Conservation (phyloP, 2,113 vertebrate species). For the Poicephalus gulielmi region DNA sequence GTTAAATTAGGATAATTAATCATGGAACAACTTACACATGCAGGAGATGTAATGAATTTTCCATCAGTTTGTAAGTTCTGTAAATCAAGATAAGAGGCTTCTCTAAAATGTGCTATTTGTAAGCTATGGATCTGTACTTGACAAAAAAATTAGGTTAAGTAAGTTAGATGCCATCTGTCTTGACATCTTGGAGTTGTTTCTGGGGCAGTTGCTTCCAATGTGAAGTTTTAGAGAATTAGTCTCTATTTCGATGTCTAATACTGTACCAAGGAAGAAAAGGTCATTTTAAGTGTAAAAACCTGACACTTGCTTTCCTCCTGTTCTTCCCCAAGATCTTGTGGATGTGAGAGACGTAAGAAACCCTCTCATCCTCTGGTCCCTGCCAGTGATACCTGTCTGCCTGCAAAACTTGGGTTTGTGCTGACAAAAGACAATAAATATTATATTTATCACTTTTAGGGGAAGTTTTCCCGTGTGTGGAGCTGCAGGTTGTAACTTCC, state of each 20-base stretch:
- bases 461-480: background rate
- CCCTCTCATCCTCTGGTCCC: background rate
- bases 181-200: background rate
- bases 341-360: background rate
- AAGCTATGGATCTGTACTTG: background rate
- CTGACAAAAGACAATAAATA: background rate
- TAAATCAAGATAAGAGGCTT: conserved; percentile 2
- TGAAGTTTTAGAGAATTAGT: background rate
- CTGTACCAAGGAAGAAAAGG: background rate
- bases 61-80: background rate
- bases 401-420: background rate
- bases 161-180: background rate
- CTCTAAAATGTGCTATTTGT: background rate
- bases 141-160: background rate
- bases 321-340: background rate
- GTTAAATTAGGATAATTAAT: conserved; percentile 16
- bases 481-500: background rate
- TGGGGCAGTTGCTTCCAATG: background rate
- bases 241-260: background rate
- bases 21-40: background rate
- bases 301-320: background rate
- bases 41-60: background rate
- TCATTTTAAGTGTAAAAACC: background rate
- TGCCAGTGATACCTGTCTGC: background rate
- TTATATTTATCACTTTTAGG: background rate